Evolutionary conservation across 2,888 invertebrate genomes (phyloP).

Genomic region (Cotesia congregata): DNA sequence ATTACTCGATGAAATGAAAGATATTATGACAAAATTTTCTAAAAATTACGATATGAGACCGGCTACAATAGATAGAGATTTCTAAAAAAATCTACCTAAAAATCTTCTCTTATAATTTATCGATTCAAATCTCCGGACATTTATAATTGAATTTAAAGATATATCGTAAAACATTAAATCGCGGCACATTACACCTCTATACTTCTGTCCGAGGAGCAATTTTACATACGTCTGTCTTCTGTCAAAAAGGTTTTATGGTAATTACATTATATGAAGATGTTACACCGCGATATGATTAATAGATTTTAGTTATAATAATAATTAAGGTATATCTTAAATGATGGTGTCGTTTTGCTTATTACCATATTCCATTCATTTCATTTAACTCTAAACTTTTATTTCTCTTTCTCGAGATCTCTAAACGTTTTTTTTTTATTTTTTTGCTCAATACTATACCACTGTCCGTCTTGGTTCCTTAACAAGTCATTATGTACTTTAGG

Average conservation of each 20-base stretch:
- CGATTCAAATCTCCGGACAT: not conserved
- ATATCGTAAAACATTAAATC: not conserved
- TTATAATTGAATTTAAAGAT: not conserved
- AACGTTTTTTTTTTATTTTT: conserved; percentile 10
- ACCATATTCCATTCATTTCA: conserved; percentile 35
- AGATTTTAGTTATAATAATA: conserved; percentile 35
- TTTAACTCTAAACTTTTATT: conserved; percentile 4
- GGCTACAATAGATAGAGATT: too few species aligned
- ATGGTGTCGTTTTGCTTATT: conserved; percentile 34
- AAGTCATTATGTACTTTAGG: conserved; percentile 13
- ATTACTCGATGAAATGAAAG: too few species aligned
- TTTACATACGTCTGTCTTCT: not conserved
- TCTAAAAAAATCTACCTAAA: not conserved
- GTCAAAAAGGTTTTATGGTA: conserved; percentile 32
- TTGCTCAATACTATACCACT: not conserved
- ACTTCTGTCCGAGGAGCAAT: not conserved
- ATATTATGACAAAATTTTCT: too few species aligned
- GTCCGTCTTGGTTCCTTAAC: conserved; percentile 20
- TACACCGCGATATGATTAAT: conserved; percentile 39
- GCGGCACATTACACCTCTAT: not conserved
- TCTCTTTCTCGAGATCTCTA: not conserved
- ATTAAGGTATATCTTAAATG: conserved; percentile 30
- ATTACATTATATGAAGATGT: conserved; percentile 30
- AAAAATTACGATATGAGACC: too few species aligned
- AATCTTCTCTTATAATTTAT: not conserved